Conservation (phyloP, 2,888 invertebrate species). For the Eumerus sabulonum region DNA sequence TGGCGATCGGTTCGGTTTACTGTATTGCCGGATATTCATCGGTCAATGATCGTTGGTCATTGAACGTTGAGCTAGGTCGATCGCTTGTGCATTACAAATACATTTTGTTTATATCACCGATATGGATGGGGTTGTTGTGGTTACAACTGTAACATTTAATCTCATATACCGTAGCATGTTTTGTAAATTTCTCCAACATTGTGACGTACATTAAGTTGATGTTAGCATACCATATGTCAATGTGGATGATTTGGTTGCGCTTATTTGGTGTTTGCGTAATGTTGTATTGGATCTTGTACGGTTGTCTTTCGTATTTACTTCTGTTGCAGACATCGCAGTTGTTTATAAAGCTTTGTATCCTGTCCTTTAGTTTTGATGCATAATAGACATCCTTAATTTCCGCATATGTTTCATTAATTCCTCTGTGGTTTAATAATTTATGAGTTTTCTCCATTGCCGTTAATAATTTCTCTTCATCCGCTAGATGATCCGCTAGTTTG, state of each 20-base stretch:
- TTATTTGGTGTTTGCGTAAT: conserved; percentile 5
- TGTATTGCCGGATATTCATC: too few species aligned
- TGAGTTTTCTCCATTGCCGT: conserved; percentile 25
- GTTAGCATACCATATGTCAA: conserved; percentile 8
- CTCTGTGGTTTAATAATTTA: conserved; percentile 33
- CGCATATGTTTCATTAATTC: conserved; percentile 30
- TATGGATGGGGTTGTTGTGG: too few species aligned
- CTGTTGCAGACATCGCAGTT: conserved; percentile 33
- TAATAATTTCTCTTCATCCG: conserved; percentile 1
- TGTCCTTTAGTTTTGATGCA: conserved; percentile 26
- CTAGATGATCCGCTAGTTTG: conserved; percentile 14
- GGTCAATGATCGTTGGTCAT: too few species aligned
- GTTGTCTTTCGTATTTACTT: conserved; percentile 37
- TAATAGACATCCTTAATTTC: conserved; percentile 25
- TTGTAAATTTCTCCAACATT: conserved; percentile 24
- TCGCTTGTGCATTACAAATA: too few species aligned
- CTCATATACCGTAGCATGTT: conserved; percentile 24
- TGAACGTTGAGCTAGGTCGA: too few species aligned
- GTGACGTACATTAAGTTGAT: not conserved
- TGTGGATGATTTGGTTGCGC: conserved; percentile 8
- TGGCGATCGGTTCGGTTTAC: too few species aligned
- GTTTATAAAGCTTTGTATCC: conserved; percentile 28
- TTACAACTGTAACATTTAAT: too few species aligned
- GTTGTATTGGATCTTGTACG: not conserved
- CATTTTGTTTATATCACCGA: too few species aligned